Evolutionary conservation across 2,888 invertebrate genomes (phyloP).

Genomic region (Branchinecta sandiegonensis): DNA sequence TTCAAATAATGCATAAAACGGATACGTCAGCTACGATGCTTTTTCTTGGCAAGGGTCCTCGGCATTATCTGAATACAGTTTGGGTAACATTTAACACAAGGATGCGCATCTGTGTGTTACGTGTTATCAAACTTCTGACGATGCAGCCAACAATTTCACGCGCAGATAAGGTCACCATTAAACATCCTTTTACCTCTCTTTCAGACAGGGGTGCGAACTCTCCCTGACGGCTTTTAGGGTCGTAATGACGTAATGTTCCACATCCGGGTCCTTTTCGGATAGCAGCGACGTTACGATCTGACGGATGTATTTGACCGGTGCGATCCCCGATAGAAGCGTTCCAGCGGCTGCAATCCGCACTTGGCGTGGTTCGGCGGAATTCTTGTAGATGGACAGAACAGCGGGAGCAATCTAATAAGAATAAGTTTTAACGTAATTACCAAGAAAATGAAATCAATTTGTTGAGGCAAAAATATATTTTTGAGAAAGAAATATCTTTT

Average conservation of each 20-base stretch:
- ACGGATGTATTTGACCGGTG: neutral
- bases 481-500: too few species aligned
- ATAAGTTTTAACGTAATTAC: too few species aligned
- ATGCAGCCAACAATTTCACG: too few species aligned
- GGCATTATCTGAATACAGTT: too few species aligned
- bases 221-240: neutral
- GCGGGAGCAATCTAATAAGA: neutral
- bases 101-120: too few species aligned
- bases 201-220: neutral
- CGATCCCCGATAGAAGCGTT: neutral
- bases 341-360: conserved; percentile 5
- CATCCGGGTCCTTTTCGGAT: neutral
- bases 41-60: too few species aligned
- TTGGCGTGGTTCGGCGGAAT: neutral
- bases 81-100: too few species aligned
- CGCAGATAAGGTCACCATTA: neutral
- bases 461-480: too few species aligned
- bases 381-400: neutral
- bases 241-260: neutral
- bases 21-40: too few species aligned
- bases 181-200: conserved; percentile 5
- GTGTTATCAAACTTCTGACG: too few species aligned
- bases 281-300: neutral
- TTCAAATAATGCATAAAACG: too few species aligned
- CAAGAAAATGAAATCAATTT: too few species aligned